Evolutionary conservation across 2,797 vertebrate species (phyloP).

Genomic region (Helostoma temminkii): DNA sequence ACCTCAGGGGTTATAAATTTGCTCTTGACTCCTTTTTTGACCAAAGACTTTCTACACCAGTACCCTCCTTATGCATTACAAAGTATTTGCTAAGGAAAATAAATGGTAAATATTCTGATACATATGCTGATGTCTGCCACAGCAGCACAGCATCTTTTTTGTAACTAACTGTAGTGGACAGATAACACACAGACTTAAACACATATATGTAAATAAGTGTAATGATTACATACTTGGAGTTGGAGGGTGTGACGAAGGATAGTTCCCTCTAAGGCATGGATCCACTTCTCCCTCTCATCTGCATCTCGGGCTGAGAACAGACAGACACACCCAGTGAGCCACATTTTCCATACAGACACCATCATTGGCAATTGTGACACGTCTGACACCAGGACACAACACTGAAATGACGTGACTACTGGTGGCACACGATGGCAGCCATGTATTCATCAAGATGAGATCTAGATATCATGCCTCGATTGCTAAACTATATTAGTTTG

Average conservation of each 20-base stretch:
- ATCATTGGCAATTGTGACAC: slow-evolving; percentile 23
- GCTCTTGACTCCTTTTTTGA: neutral
- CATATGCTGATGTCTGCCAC: neutral
- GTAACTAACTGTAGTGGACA: neutral
- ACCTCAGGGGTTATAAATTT: neutral
- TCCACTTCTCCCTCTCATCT: slow-evolving; percentile 99
- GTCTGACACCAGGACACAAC: slow-evolving; percentile 30
- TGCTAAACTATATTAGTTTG: too few relatives aligned
- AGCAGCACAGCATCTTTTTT: slow-evolving; percentile 5
- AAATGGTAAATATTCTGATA: neutral
- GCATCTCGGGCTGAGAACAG: slow-evolving; percentile 92
- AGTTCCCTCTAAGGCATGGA: slow-evolving; percentile 98
- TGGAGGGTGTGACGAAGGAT: slow-evolving; percentile 98
- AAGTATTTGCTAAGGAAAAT: slow-evolving; percentile 13
- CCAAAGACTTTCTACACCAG: neutral
- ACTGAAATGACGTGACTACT: slow-evolving; percentile 42
- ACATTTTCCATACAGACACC: slow-evolving; percentile 46
- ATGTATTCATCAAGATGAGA: neutral
- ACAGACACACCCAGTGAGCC: slow-evolving; percentile 67
- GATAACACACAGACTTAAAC: neutral
- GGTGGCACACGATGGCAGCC: slow-evolving; percentile 7
- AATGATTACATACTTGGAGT: slow-evolving; percentile 86
- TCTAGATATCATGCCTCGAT: too few relatives aligned
- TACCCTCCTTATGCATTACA: neutral
- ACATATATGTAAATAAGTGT: slow-evolving; percentile 1